Percentiles rank a stretch among this genome's conserved stretches.
phyloP scores from a whole-genome alignment of 1,140 invertebrate genomes.

The Drosophila bipectinata region DNA sequence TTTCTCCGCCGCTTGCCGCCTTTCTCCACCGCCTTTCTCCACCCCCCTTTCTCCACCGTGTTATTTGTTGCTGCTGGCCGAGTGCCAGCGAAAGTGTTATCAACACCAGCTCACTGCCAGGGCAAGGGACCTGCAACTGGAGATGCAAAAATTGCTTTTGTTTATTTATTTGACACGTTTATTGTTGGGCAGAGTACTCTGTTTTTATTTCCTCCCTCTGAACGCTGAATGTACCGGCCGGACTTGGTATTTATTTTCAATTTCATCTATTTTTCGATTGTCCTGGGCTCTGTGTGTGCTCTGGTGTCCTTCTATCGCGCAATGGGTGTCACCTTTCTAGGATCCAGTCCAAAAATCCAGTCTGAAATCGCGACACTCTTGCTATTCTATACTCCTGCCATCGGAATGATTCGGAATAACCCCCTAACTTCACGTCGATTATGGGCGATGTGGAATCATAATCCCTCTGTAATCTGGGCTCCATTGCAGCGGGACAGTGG shows the following conservation, averaged over 20 bases:
- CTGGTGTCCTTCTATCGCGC: constrained; percentile 24
- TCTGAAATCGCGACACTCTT: no score
- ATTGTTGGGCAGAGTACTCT: constrained; percentile 25
- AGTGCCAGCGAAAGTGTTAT: constrained; percentile 52
- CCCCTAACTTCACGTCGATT: no score
- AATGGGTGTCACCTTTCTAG: constrained; percentile 26
- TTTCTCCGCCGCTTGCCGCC: background rate
- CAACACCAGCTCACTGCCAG: constrained; percentile 30
- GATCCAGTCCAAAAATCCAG: no score
- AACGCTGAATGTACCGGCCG: no score
- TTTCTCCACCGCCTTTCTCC: background rate
- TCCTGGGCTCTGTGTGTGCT: constrained; percentile 5
- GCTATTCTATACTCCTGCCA: no score
- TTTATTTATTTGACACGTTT: constrained; percentile 49
- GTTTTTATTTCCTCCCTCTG: background rate
- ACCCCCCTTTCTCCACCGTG: background rate
- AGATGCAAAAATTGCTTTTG: constrained; percentile 50
- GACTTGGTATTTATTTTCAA: constrained; percentile 55
- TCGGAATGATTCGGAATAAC: no score
- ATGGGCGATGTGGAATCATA: background rate
- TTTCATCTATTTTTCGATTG: constrained; percentile 40
- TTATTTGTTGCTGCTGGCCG: constrained; percentile 14
- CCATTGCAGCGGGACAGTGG: background rate
- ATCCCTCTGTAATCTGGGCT: background rate
- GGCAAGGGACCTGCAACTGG: constrained; percentile 2